These are phyloP conservation scores for Brassicogethes aeneus DNA, from an alignment of 2,888 invertebrate species.

Conservation along the genomic window DNA sequence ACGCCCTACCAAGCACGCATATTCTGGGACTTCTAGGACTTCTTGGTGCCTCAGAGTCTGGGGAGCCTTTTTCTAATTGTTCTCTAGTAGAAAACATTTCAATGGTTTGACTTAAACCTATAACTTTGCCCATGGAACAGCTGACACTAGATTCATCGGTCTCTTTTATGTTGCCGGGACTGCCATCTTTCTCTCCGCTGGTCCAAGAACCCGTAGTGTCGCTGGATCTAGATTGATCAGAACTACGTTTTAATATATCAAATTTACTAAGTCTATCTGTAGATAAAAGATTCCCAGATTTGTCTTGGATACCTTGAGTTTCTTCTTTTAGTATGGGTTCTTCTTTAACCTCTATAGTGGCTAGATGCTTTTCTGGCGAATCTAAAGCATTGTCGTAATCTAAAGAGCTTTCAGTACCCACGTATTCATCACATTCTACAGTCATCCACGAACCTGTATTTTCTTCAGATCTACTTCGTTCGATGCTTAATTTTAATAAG, in stretches of 20 bases:
- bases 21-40: slow-evolving; percentile 38
- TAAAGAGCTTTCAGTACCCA: slow-evolving; percentile 55
- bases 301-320: slow-evolving; percentile 10
- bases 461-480: slow-evolving; percentile 56
- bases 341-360: slow-evolving; percentile 4
- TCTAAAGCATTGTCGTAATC: slow-evolving; percentile 41
- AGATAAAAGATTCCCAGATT: slow-evolving; percentile 28
- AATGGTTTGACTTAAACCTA: slow-evolving; percentile 69
- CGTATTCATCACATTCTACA: slow-evolving; percentile 57
- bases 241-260: slow-evolving; percentile 55
- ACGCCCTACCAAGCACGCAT: slow-evolving; percentile 38
- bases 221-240: slow-evolving; percentile 69
- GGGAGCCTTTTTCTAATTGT: slow-evolving; percentile 41
- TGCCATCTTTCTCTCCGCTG: slow-evolving; percentile 63
- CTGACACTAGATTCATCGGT: slow-evolving; percentile 68
- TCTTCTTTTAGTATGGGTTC: slow-evolving; percentile 16
- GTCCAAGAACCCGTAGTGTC: slow-evolving; percentile 71
- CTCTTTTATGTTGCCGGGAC: slow-evolving; percentile 50
- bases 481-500: slow-evolving; percentile 40
- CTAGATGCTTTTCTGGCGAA: slow-evolving; percentile 27
- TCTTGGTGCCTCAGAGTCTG: slow-evolving; percentile 32
- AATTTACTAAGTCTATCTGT: slow-evolving; percentile 44
- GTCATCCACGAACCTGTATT: slow-evolving; percentile 62
- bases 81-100: slow-evolving; percentile 58
- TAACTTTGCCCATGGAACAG: slow-evolving; percentile 69